Percentiles rank a stretch among this genome's conserved stretches.
Conservation (phyloP, 2,113 vertebrate species). For the Porphyrio hochstetteri region DNA sequence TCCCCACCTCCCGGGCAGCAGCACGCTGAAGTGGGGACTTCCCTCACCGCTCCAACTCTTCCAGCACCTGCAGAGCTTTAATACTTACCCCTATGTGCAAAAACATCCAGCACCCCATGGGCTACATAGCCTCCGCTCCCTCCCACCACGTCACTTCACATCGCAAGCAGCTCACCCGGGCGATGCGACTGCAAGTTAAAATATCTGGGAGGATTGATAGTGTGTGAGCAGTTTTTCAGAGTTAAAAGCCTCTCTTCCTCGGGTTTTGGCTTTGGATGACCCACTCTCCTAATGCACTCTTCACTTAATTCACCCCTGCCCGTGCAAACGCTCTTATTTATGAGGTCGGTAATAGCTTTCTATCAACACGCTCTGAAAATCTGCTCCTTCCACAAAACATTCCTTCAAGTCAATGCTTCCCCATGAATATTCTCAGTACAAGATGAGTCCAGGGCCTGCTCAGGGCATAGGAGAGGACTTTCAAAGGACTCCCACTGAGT, state of each 20-base stretch:
- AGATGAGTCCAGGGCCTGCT: not conserved
- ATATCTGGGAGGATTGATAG: not conserved
- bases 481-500: conserved; percentile 33
- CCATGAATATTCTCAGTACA: not conserved
- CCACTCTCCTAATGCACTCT: conserved; percentile 24
- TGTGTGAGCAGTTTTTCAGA: not conserved
- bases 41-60: not conserved
- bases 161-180: not conserved
- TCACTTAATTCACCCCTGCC: conserved; percentile 35
- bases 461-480: conserved; percentile 11
- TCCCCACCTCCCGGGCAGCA: not conserved
- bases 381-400: conserved; percentile 16
- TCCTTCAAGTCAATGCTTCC: not conserved
- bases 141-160: not conserved
- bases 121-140: not conserved
- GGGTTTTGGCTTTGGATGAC: conserved; percentile 15
- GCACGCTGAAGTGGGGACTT: not conserved
- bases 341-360: not conserved
- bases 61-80: not conserved
- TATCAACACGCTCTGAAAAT: conserved; percentile 1
- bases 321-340: conserved; percentile 41
- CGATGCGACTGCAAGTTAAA: not conserved
- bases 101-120: fast-evolving
- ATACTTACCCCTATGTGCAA: fast-evolving
- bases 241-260: not conserved